These are phyloP conservation scores for Ooceraea biroi DNA, from an alignment of 1,140 invertebrate genomes.

Conservation along the genomic window DNA sequence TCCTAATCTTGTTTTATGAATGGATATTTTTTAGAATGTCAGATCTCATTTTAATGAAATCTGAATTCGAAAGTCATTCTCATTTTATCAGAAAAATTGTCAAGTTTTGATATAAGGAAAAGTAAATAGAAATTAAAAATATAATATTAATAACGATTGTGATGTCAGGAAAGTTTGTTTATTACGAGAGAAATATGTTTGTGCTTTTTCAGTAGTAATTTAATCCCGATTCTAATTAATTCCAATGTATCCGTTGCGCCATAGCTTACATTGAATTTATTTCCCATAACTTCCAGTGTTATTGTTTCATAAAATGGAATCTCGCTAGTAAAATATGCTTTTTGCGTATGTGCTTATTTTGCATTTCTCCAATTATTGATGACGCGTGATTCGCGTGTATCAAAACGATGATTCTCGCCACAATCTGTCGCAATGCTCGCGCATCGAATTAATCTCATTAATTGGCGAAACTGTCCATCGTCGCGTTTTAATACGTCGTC, in stretches of 20 bases:
- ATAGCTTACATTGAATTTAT: neutral
- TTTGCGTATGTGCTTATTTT: neutral
- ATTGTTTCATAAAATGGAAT: neutral
- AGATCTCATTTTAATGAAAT: no score
- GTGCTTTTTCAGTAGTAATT: neutral
- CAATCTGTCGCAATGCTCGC: slow-evolving; percentile 8
- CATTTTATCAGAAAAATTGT: no score
- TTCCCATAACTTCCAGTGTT: neutral
- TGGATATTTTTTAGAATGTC: no score
- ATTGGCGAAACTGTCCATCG: neutral
- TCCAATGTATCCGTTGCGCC: neutral
- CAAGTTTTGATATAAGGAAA: neutral
- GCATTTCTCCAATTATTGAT: slow-evolving; percentile 1
- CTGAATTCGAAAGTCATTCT: no score
- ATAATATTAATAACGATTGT: neutral
- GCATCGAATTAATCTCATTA: slow-evolving; percentile 48
- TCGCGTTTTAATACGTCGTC: slow-evolving; percentile 24
- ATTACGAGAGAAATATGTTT: neutral
- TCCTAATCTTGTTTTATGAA: neutral
- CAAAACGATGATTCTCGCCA: neutral
- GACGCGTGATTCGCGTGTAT: neutral
- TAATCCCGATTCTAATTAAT: neutral
- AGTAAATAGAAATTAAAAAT: neutral
- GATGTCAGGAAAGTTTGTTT: neutral
- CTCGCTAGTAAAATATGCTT: neutral